These are phyloP conservation scores for Antechinus stuartii DNA, from an alignment of 2,113 vertebrate species.

Conservation along the genomic window DNA sequence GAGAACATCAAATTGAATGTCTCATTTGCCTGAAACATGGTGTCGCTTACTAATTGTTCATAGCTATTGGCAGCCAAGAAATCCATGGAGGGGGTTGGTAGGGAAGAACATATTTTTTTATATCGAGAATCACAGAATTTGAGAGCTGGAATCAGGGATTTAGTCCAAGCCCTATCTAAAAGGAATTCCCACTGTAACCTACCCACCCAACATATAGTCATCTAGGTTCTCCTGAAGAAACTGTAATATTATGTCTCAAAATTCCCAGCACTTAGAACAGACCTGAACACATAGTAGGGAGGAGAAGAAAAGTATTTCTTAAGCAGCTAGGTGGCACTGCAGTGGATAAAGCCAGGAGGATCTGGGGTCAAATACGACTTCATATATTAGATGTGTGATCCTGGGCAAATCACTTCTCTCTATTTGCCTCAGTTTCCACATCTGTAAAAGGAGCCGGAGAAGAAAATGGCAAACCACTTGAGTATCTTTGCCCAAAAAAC, in stretches of 20 bases:
- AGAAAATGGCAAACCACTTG: background rate
- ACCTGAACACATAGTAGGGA: background rate
- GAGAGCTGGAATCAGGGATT: background rate
- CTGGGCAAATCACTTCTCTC: background rate
- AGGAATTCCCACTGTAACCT: background rate
- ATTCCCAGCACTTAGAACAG: background rate
- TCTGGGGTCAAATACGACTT: background rate
- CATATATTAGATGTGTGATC: background rate
- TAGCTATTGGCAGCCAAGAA: background rate
- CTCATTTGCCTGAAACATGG: background rate
- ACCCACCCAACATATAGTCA: background rate
- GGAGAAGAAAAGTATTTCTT: background rate
- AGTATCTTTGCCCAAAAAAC: background rate
- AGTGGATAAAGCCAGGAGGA: background rate
- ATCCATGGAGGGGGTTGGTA: background rate
- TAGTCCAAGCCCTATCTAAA: background rate
- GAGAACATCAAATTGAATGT: background rate
- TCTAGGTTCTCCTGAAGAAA: background rate
- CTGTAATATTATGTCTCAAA: background rate
- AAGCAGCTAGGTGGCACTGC: background rate
- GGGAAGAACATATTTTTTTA: background rate
- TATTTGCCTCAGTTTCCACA: background rate
- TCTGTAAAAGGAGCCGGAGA: background rate
- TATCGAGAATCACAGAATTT: background rate
- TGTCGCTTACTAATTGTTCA: background rate